Base-by-base conservation (phyloP, 1,140 invertebrate genomes). In the Drosophila pruinosa region DNA sequence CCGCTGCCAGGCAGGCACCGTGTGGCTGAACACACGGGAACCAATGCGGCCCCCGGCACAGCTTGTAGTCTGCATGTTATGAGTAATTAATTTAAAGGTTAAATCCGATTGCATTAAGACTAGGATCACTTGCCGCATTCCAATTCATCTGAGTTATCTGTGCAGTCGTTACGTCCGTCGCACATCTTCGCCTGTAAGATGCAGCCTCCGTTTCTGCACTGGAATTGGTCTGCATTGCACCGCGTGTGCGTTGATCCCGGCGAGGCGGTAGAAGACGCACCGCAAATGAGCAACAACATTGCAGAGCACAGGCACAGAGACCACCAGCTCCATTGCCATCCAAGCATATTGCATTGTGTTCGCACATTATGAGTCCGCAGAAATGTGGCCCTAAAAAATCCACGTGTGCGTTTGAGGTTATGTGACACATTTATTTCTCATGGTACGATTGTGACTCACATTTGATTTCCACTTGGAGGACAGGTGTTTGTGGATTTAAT, bases 91-190 rank as follows among this genome's bases (percentile, higher is more conserved):
- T 34, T 36, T 63, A 39, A 4, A 56, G 24, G 15, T 61, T 43
- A 28, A 7, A 14, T 24, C n/a, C 1, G 6, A 3, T 15, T 24
- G 8, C 6, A 7, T 15, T 68, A 4, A 36, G 61, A 41, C 39
- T 43, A 39, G 4, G 8, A 31, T 10, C 8, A 45, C 91, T 92
- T 91, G 95, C 94, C 93, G 82, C 95, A 96, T 53, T 93, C 80
- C 39, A 91, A 58, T 91, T 96, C 95, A 89, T 96, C 95, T 47
- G 93, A 93, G 34, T 92, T 92, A 80, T 96, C 95, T 0, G 75
- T 72, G 89, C 95, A 96, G 89, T 96, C 95, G 48, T 92, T 90
- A 1, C 43, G 56, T 12, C 93, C 93, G 80, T 96, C 95, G 89
- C 95, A 96, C 56, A 91, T 90, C 93, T 94, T 96, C 47, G 93